Conservation (phyloP, 2,797 vertebrate genomes). For the Neosalanx taihuensis region DNA sequence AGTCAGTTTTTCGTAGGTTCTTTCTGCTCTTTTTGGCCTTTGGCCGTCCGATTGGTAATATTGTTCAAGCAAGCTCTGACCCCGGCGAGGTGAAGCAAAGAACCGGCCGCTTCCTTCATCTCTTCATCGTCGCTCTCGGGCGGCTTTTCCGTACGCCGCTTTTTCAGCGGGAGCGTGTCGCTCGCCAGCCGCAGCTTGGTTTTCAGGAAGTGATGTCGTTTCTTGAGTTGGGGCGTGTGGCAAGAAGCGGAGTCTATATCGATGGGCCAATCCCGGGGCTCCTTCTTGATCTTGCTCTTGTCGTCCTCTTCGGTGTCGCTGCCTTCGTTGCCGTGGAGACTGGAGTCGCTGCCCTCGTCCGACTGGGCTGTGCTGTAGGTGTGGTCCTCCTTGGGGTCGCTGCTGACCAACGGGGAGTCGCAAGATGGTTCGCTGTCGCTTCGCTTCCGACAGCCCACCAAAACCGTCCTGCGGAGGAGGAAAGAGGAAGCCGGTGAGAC, state of each 20-base stretch:
- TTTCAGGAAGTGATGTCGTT: conserved; percentile 82
- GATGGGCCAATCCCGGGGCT: conserved; percentile 79
- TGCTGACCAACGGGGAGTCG: conserved; percentile 81
- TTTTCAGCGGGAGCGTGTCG: conserved; percentile 88
- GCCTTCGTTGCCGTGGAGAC: conserved; percentile 75
- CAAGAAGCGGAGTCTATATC: conserved; percentile 69
- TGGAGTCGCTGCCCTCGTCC: conserved; percentile 77
- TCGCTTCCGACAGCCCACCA: conserved; percentile 76
- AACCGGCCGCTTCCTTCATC: conserved; percentile 89
- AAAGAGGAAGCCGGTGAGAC: neutral
- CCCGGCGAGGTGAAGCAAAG: conserved; percentile 85
- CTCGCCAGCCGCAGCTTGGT: conserved; percentile 75
- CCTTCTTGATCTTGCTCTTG: conserved; percentile 77
- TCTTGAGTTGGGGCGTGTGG: conserved; percentile 80
- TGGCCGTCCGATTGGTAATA: conserved; percentile 92
- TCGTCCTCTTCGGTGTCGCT: conserved; percentile 82
- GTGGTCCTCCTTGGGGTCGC: conserved; percentile 87
- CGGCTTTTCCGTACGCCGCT: conserved; percentile 87
- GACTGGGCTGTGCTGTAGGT: conserved; percentile 89
- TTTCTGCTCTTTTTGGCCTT: conserved; percentile 87
- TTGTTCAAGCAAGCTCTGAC: conserved; percentile 89
- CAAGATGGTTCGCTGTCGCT: conserved; percentile 80
- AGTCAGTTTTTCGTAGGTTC: conserved; percentile 82
- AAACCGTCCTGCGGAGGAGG: conserved; percentile 73
- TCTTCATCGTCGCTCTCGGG: conserved; percentile 88